These are phyloP conservation scores for Mesoclemmys tuberculata DNA, from an alignment of 2,113 vertebrate species.

Conservation along the genomic window DNA sequence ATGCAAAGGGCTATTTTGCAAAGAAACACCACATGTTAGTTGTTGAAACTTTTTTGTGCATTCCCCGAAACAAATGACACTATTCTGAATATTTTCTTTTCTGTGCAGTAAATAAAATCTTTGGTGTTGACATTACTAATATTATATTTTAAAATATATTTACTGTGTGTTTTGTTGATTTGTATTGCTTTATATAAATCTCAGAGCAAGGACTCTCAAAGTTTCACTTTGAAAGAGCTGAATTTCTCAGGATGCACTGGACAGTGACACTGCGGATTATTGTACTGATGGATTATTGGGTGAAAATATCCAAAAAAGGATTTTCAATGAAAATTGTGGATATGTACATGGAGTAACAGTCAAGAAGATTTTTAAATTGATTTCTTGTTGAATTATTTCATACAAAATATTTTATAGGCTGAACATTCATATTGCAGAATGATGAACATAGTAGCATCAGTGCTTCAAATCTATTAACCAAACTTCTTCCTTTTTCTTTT, in stretches of 20 bases:
- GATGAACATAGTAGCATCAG: neutral
- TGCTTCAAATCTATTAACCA: neutral
- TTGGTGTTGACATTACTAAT: constrained; percentile 88
- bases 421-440: neutral
- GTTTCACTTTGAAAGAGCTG: constrained; percentile 62
- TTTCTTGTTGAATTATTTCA: neutral
- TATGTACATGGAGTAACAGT: neutral
- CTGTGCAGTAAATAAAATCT: constrained; percentile 78
- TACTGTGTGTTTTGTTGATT: constrained; percentile 77
- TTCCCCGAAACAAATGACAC: constrained; percentile 84
- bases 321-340: neutral
- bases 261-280: constrained; percentile 42
- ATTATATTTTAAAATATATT: constrained; percentile 85
- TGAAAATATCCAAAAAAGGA: neutral
- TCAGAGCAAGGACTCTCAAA: constrained; percentile 45
- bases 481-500: neutral
- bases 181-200: constrained; percentile 84
- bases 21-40: constrained; percentile 87
- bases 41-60: constrained; percentile 85
- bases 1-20: constrained; percentile 82
- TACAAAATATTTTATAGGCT: neutral
- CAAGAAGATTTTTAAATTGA: constrained; percentile 23
- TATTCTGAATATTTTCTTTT: constrained; percentile 78
- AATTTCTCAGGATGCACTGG: constrained; percentile 48
- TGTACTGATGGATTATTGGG: neutral